Percentiles rank a stretch among this genome's conserved stretches.
phyloP scores from a whole-genome alignment of 2,888 invertebrate species.

The Drosophila tanythrix region DNA sequence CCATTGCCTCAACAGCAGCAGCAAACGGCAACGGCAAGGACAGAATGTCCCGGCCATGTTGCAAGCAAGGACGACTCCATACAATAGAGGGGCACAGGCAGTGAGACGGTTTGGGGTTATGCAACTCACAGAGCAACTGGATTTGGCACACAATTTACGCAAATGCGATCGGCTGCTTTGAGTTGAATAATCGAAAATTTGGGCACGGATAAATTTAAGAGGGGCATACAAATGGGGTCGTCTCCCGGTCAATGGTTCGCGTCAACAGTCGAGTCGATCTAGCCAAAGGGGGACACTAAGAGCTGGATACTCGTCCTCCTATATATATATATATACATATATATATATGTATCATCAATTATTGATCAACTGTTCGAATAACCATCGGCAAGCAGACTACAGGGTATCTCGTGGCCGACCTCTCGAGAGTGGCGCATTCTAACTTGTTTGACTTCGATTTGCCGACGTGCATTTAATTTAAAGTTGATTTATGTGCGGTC shows the following conservation, averaged over 20 bases:
- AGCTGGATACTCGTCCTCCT: neutral
- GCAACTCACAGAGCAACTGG: slow-evolving; percentile 35
- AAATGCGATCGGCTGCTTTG: slow-evolving; percentile 47
- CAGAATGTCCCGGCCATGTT: slow-evolving; percentile 31
- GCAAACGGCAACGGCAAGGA: slow-evolving; percentile 1
- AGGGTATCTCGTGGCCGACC: neutral
- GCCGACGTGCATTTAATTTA: slow-evolving; percentile 66
- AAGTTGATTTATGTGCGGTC: slow-evolving; percentile 71
- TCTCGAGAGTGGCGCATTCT: neutral
- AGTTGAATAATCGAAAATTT: slow-evolving; percentile 46
- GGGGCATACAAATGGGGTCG: neutral
- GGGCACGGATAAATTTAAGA: neutral
- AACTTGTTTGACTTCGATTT: slow-evolving; percentile 35
- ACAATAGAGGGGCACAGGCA: neutral
- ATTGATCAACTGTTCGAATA: neutral
- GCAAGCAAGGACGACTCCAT: neutral
- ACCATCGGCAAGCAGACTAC: neutral
- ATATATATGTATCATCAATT: neutral
- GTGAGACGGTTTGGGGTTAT: neutral
- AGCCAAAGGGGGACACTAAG: neutral
- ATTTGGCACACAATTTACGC: slow-evolving; percentile 65
- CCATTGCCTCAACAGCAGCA: slow-evolving; percentile 41
- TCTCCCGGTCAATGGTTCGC: neutral
- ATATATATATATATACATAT: neutral
- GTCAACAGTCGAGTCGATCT: neutral